Conservation (phyloP, 2,113 vertebrate genomes). For the Ptilorrhoa leucosticta region DNA sequence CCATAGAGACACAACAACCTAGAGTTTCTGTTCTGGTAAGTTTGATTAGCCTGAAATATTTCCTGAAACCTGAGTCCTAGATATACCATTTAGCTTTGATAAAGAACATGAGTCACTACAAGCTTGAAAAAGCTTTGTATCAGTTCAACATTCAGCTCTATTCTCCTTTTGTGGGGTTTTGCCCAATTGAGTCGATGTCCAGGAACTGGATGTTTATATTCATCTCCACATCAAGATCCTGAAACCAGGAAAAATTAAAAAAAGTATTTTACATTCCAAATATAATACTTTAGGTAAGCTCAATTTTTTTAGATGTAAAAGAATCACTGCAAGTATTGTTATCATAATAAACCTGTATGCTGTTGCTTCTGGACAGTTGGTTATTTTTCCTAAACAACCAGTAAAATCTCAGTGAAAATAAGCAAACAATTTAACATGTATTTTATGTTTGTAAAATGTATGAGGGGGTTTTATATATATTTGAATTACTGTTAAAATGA, state of each 20-base stretch:
- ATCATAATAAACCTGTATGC: not conserved
- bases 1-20: not conserved
- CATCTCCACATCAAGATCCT: not conserved
- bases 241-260: not conserved
- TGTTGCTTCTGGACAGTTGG: not conserved
- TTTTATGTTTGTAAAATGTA: not conserved
- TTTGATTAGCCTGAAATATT: not conserved
- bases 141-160: not conserved
- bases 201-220: not conserved
- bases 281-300: not conserved
- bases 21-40: not conserved
- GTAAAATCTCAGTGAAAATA: not conserved
- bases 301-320: not conserved
- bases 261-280: not conserved
- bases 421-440: not conserved
- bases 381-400: not conserved
- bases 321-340: not conserved
- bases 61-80: not conserved
- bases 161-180: not conserved
- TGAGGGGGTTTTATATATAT: not conserved
- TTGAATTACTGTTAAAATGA: not conserved
- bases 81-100: not conserved
- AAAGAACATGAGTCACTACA: not conserved
- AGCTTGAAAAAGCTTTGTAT: not conserved
- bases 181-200: not conserved